A percentile compares a stretch with the other conserved stretches of the same genome.
phyloP scores from a whole-genome alignment of 2,888 invertebrate genomes.

The Ischnura elegans region DNA sequence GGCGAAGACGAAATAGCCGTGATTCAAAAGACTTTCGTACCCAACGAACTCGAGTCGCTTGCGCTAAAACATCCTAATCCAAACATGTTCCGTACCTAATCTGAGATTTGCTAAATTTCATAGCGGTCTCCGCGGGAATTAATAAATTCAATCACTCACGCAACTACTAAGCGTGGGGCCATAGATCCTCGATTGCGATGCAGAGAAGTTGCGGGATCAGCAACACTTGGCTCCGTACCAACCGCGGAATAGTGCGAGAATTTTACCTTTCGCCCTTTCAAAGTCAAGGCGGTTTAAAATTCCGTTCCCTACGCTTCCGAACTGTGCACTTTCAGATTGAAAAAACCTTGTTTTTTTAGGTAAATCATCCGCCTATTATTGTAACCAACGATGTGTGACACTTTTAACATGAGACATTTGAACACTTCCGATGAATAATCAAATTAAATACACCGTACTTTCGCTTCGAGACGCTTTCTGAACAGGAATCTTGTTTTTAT shows the following conservation, averaged over 20 bases:
- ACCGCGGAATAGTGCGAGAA: not conserved
- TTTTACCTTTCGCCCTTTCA: not conserved
- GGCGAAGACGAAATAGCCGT: not conserved
- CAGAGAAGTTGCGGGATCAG: not conserved
- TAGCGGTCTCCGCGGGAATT: not conserved
- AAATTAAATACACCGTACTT: not conserved
- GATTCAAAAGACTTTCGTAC: not conserved
- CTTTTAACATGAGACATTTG: not conserved
- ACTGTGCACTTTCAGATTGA: not conserved
- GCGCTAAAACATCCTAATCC: not conserved
- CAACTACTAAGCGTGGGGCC: not conserved
- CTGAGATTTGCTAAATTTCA: not conserved
- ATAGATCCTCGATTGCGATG: not conserved
- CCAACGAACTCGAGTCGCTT: not conserved
- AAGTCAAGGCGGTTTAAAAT: not conserved
- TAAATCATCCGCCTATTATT: not conserved
- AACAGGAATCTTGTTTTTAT: not conserved
- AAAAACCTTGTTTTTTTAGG: not conserved
- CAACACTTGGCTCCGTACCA: not conserved
- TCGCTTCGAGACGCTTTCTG: constrained; percentile 33
- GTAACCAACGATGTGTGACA: not conserved
- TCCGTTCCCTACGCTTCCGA: not conserved
- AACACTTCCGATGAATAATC: not conserved
- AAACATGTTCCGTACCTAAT: not conserved
- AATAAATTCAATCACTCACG: not conserved